Evolutionary conservation across 2,888 invertebrate species (phyloP), one percentile per base, ranked within the genome.

Genomic region (Lissonota sp.): DNA sequence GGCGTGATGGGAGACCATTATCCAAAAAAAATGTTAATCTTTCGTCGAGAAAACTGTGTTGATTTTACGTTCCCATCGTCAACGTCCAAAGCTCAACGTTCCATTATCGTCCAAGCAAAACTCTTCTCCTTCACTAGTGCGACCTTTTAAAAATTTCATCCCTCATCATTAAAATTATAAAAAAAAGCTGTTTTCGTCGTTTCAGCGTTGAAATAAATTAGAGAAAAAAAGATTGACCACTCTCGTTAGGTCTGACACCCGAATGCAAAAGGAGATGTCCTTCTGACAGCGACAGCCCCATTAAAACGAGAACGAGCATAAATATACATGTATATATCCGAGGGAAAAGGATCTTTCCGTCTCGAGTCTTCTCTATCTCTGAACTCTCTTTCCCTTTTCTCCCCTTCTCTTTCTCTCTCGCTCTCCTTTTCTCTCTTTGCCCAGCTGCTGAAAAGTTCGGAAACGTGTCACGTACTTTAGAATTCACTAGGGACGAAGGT

Each of bases 241-340:
- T 46, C 57, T 55, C 69, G 26, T 67, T 42, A 53, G 55, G n/a
- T 26, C 49, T n/a, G 37, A 37, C 53, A 42, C 42, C 57, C 42
- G 66, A 75, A 67, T 60, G 66, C 67, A 67, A 67, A 75, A 67
- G 26, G 57, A 57, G 58, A 26, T 58, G 58, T 67, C 42, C 12
- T 26, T 53, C 75, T 75, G 75, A 75, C 75, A 67, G 67, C 67
- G 75, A 75, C 75, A 75, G 67, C 60, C 67, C 67, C 44, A 75
- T 75, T 75, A 75, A 46, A 7, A 49, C 16, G 66, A 67, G 42
- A 67, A 46, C 57, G 46, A 10, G 64, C 57, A 66, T 46, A 64
- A 46, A 58, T 39, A 49, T 46, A n/a, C 44, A 16, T 49, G 46
- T 10, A 49, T 49, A 63, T 53, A 53, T 6, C 37, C 16, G 4